These are phyloP conservation scores for Orientallactaga bullata DNA, from an alignment of 2,113 vertebrate genomes.

Conservation along the genomic window DNA sequence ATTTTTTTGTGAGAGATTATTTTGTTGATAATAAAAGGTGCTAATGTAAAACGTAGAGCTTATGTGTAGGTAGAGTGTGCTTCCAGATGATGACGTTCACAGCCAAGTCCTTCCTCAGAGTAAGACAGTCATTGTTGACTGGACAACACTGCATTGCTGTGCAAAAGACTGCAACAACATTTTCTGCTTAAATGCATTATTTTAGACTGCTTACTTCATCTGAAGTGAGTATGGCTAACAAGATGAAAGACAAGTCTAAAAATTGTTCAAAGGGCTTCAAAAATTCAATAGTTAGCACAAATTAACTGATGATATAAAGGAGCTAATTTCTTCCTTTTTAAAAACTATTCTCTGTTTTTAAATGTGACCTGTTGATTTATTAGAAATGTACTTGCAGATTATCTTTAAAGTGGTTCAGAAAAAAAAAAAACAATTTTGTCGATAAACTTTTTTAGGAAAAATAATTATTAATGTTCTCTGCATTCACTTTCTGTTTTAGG, in stretches of 20 bases:
- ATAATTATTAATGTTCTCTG: background rate
- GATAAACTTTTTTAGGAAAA: background rate
- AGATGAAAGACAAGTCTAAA: slow-evolving; percentile 57
- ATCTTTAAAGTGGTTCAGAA: slow-evolving; percentile 35
- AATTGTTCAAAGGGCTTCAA: slow-evolving; percentile 35
- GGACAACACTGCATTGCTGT: background rate
- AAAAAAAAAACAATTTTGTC: slow-evolving; percentile 9
- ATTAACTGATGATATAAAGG: slow-evolving; percentile 45
- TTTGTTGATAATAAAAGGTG: background rate
- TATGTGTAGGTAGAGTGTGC: background rate
- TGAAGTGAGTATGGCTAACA: slow-evolving; percentile 47
- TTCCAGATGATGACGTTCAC: background rate
- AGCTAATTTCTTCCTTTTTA: background rate
- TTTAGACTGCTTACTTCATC: slow-evolving; percentile 28
- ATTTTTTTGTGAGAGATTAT: background rate
- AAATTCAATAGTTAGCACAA: slow-evolving; percentile 59
- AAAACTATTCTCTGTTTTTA: background rate
- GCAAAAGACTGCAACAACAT: background rate
- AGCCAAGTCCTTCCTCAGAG: background rate
- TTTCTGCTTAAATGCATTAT: slow-evolving; percentile 14
- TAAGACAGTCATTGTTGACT: background rate
- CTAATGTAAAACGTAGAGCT: background rate
- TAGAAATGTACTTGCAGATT: background rate
- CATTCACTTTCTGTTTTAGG: slow-evolving; percentile 1
- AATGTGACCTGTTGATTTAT: background rate